These are phyloP conservation scores for Calycopis cecrops DNA, from an alignment of 1,140 invertebrate species.

Conservation along the genomic window DNA sequence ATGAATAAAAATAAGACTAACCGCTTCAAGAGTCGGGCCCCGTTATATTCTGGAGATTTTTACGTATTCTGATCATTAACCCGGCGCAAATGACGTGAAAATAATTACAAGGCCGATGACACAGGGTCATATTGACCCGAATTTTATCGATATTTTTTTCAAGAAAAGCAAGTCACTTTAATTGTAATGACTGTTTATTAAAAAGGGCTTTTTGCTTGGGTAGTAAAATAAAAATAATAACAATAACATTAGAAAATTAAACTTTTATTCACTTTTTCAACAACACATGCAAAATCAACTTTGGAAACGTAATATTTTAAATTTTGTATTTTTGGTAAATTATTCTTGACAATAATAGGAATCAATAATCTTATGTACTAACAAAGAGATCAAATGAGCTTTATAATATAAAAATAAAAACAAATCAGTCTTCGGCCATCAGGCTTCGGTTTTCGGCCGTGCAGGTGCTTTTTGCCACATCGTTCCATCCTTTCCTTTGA, in stretches of 20 bases:
- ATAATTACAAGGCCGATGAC: slow-evolving; percentile 16
- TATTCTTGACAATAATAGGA: slow-evolving; percentile 11
- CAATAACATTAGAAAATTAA: background rate
- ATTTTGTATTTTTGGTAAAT: slow-evolving; percentile 14
- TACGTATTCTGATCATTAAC: too few relatives aligned
- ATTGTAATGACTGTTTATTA: slow-evolving; percentile 9
- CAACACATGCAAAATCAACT: slow-evolving; percentile 14
- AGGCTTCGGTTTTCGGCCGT: too few relatives aligned
- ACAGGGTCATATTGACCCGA: slow-evolving; percentile 12
- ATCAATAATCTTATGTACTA: slow-evolving; percentile 17
- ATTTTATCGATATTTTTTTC: slow-evolving; percentile 10
- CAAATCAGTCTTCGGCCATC: slow-evolving; percentile 17
- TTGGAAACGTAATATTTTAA: slow-evolving; percentile 14
- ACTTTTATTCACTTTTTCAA: slow-evolving; percentile 18
- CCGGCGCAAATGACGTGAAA: slow-evolving; percentile 18
- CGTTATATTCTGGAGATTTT: too few relatives aligned
- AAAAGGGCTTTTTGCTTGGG: background rate
- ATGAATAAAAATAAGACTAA: too few relatives aligned
- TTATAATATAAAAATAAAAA: slow-evolving; percentile 12
- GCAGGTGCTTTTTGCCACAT: too few relatives aligned
- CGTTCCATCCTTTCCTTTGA: too few relatives aligned
- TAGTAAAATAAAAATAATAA: slow-evolving; percentile 15
- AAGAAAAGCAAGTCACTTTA: slow-evolving; percentile 10
- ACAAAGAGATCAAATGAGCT: too few relatives aligned
- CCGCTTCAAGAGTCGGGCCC: too few relatives aligned